Evolutionary conservation across 2,888 invertebrate species (phyloP), one percentile per base, ranked within the genome.

Genomic region (Pedicia rivosa): DNA sequence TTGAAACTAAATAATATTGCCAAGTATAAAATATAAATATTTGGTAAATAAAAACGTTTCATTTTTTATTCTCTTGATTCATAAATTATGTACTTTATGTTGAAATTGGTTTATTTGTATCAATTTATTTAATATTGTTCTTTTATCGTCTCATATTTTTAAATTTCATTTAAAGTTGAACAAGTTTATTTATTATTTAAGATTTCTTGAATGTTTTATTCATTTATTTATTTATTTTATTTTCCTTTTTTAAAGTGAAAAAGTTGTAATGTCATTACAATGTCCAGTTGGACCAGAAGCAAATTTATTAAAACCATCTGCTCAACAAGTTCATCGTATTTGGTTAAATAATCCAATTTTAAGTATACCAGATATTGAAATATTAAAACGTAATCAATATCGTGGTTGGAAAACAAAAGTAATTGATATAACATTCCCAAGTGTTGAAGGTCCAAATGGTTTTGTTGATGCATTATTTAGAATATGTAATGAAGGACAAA

Each of bases 251-350:
- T 1, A 53, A 74, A 94, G 24, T 50, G 98, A 98, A 65, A 91
- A 90, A 63, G 86, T 97, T 46, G 95, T 98, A 42, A 98, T 98
- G 97, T 94, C 95, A 0, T 67, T 98, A 59, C 78, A 88, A 44
- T 95, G 95, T 54, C 97, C 97, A 0, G 78, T 98, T 51, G 98
- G 98, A 0, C 98, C 98, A 0, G 91, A 90, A 50, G 81, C 82
- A 4, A 98, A 98, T 62, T 81, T 98, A 40, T 65, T 98, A 46
- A 74, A 86, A 52, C 95, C 97, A 6, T 80, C 78, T 52, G 76
- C 84, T 0, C 68, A 76, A 49, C 92, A 95, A 64, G 72, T 74
- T 12, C 87, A 90, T 57, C 75, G 97, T 14, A 67, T 98, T 51
- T 90, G 94, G 70, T 65, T 98, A 43, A 77, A 80, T 38, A 88